Percentiles rank a stretch among this genome's conserved stretches.
These are phyloP conservation scores for Tenrec ecaudatus DNA, from an alignment of 2,113 vertebrate genomes.

Conservation along the genomic window DNA sequence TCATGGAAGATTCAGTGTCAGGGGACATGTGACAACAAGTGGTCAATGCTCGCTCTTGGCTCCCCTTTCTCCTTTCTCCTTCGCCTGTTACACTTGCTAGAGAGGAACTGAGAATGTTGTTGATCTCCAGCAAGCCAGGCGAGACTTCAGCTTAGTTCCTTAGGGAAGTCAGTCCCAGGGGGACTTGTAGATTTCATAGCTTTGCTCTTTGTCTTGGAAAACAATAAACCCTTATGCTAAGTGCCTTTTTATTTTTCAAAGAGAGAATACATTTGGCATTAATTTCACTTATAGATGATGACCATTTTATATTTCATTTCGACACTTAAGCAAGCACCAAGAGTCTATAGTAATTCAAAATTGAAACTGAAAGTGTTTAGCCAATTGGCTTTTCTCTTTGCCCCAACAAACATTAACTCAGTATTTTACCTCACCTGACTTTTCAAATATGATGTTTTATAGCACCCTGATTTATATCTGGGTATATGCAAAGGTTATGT, in stretches of 20 bases:
- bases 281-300: neutral
- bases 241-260: conserved; percentile 11
- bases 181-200: neutral
- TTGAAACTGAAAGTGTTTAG: conserved; percentile 49
- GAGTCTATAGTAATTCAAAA: conserved; percentile 23
- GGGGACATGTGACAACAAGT: conserved; percentile 54
- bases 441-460: conserved; percentile 77
- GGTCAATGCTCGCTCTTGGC: conserved; percentile 25
- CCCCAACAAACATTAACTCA: conserved; percentile 56
- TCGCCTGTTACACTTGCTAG: neutral
- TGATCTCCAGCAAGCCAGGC: conserved; percentile 55
- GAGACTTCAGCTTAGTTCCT: conserved; percentile 73
- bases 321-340: neutral
- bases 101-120: conserved; percentile 58
- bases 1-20: conserved; percentile 62
- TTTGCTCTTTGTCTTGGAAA: conserved; percentile 69
- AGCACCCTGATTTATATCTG: conserved; percentile 79
- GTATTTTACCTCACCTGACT: conserved; percentile 69
- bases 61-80: conserved; percentile 32
- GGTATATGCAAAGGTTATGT: conserved; percentile 83
- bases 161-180: conserved; percentile 66
- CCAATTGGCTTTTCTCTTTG: conserved; percentile 19
- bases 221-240: conserved; percentile 66
- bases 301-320: conserved; percentile 24
- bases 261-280: conserved; percentile 7